These are phyloP conservation scores for Thomomys bottae DNA, from an alignment of 2,113 vertebrate genomes.

Conservation along the genomic window DNA sequence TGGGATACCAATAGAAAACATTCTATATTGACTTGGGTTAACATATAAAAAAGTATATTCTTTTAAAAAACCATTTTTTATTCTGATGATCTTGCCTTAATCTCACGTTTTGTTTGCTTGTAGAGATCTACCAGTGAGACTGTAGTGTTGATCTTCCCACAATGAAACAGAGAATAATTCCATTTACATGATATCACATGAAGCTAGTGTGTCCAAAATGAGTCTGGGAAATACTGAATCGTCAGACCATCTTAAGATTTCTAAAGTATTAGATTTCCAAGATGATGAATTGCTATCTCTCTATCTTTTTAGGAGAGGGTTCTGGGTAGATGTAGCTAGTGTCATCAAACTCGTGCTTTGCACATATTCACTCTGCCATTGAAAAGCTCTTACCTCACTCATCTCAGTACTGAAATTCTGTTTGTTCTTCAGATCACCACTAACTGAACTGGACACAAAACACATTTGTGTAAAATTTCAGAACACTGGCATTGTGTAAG, in stretches of 20 bases:
- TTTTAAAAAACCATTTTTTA: neutral
- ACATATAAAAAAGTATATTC: neutral
- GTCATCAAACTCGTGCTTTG: neutral
- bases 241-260: neutral
- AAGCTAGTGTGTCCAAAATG: neutral
- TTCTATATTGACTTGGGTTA: neutral
- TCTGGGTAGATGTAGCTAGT: neutral
- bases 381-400: neutral
- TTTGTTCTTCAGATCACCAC: neutral
- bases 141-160: neutral
- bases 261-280: neutral
- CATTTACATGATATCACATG: neutral
- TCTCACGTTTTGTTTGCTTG: neutral
- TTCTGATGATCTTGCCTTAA: neutral
- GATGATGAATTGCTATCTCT: neutral
- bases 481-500: neutral
- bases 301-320: neutral
- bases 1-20: conserved; percentile 1
- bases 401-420: neutral
- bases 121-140: neutral
- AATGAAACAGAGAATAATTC: neutral
- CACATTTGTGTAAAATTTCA: neutral
- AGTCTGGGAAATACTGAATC: neutral
- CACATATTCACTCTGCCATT: neutral
- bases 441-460: neutral